Conservation (phyloP, 2,888 invertebrate species). For the Dryadula phaetusa region DNA sequence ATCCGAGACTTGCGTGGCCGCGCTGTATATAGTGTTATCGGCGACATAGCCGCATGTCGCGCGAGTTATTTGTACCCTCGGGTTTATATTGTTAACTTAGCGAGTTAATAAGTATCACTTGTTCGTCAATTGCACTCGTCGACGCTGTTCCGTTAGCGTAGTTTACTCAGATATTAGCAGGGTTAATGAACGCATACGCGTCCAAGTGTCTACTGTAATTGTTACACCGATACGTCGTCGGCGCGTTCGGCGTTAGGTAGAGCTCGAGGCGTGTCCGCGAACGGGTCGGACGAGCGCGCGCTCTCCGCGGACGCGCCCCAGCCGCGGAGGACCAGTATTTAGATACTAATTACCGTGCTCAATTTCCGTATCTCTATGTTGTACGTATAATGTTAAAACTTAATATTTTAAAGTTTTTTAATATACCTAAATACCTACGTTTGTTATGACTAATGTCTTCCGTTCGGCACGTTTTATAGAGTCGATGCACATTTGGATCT, state of each 20-base stretch:
- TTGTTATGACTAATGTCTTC: conserved; percentile 91
- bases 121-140: conserved; percentile 84
- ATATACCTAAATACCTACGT: conserved; percentile 87
- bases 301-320: background rate
- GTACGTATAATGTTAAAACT: conserved; percentile 75
- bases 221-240: conserved; percentile 44
- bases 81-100: conserved; percentile 80
- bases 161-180: conserved; percentile 66
- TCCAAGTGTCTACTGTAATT: conserved; percentile 49
- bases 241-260: background rate
- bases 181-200: conserved; percentile 59
- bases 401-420: conserved; percentile 73
- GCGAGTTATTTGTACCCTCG: conserved; percentile 69
- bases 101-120: conserved; percentile 80
- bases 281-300: too few relatives aligned
- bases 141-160: conserved; percentile 76
- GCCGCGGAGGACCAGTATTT: conserved; percentile 64
- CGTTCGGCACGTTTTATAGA: conserved; percentile 82
- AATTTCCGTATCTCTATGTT: conserved; percentile 80
- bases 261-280: conserved; percentile 1
- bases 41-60: conserved; percentile 61
- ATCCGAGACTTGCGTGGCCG: conserved; percentile 61
- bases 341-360: conserved; percentile 77
- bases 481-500: conserved; percentile 76
- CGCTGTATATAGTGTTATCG: conserved; percentile 71